Percentiles rank a stretch among this genome's conserved stretches.
Evolutionary conservation across 2,797 vertebrate species (phyloP).

Genomic region (Clarias platycephalus): DNA sequence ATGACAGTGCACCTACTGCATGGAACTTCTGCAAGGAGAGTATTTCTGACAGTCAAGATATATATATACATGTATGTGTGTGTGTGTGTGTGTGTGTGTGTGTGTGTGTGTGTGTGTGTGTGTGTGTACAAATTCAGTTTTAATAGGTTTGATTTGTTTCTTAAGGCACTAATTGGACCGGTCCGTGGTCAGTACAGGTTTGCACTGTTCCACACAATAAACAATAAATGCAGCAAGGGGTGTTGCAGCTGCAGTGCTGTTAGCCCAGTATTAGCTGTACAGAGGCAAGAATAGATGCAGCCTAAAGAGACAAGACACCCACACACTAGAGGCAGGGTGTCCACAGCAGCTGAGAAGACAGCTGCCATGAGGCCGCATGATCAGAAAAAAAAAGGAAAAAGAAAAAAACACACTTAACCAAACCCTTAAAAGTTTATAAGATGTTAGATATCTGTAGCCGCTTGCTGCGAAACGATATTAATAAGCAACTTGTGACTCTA

Average conservation of each 20-base stretch:
- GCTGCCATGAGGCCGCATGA: conserved; percentile 40
- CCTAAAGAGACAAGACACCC: conserved; percentile 43
- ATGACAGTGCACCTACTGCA: neutral
- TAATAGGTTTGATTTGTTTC: neutral
- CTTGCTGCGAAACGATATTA: neutral
- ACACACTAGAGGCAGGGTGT: conserved; percentile 36
- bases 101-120: neutral
- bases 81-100: neutral
- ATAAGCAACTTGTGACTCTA: neutral
- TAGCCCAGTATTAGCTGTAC: conserved; percentile 16
- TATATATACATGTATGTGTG: too few relatives aligned
- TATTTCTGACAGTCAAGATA: neutral
- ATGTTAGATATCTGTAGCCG: conserved; percentile 16
- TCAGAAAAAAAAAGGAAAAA: conserved; percentile 1
- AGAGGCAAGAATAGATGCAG: conserved; percentile 36
- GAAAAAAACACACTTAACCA: neutral
- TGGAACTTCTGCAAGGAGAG: neutral
- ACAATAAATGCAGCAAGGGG: conserved; percentile 44
- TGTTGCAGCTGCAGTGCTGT: conserved; percentile 45
- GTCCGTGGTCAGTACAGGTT: neutral
- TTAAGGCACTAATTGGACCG: neutral
- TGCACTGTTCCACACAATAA: neutral
- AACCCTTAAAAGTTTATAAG: conserved; percentile 33
- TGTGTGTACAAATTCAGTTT: neutral
- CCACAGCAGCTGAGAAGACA: conserved; percentile 48